Conservation (phyloP, 1,140 invertebrate species). For the Cotesia chilonis region DNA sequence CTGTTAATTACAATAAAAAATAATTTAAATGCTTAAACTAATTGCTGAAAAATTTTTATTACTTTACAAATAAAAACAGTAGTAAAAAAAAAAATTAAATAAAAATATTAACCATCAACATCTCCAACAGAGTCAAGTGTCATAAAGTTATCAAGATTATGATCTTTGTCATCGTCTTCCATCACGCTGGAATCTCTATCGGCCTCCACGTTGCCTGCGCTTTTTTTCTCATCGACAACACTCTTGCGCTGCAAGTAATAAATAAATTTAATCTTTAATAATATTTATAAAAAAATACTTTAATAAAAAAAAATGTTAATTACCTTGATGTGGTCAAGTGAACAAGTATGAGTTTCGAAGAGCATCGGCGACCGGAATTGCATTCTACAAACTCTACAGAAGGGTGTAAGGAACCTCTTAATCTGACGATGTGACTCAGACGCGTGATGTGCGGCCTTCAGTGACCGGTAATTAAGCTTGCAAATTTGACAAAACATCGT, state of each 20-base stretch:
- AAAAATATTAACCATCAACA: slow-evolving; percentile 71
- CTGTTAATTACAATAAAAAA: slow-evolving; percentile 32
- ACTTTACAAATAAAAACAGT: slow-evolving; percentile 27
- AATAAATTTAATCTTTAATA: slow-evolving; percentile 29
- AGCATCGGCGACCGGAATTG: slow-evolving; percentile 82
- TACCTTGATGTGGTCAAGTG: slow-evolving; percentile 76
- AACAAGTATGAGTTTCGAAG: slow-evolving; percentile 82
- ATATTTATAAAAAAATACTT: slow-evolving; percentile 9
- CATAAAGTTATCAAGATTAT: slow-evolving; percentile 84
- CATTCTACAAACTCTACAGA: slow-evolving; percentile 76
- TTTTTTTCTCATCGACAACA: slow-evolving; percentile 56
- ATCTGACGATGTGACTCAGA: slow-evolving; percentile 82
- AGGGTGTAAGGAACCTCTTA: slow-evolving; percentile 82
- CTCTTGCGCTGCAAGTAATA: slow-evolving; percentile 54
- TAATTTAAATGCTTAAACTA: background rate
- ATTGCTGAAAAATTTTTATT: slow-evolving; percentile 19
- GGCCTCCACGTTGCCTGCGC: slow-evolving; percentile 49
- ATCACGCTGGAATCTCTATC: slow-evolving; percentile 67
- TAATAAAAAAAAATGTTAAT: slow-evolving; percentile 12
- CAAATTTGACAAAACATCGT: slow-evolving; percentile 80
- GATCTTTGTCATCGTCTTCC: slow-evolving; percentile 75
- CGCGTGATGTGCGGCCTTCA: slow-evolving; percentile 76
- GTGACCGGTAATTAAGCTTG: slow-evolving; percentile 81
- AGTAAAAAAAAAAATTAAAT: slow-evolving; percentile 29
- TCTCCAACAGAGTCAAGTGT: slow-evolving; percentile 86